Conservation (phyloP, 2,888 invertebrate genomes). For the Oegoconia quadripuncta region DNA sequence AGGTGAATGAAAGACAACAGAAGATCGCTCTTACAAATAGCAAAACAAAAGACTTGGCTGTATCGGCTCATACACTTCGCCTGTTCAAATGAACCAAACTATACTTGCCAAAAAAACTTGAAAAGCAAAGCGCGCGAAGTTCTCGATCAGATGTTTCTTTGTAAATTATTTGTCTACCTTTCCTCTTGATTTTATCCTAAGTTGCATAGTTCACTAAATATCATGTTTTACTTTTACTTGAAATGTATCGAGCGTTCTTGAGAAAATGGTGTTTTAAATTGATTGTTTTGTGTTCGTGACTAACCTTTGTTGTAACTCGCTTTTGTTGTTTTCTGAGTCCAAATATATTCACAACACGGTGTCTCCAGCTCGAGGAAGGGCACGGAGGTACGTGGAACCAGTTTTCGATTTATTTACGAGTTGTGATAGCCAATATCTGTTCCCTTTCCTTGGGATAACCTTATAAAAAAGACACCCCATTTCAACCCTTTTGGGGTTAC, state of each 20-base stretch:
- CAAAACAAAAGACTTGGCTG: too few relatives aligned
- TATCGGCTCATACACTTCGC: too few relatives aligned
- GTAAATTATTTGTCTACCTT: conserved; percentile 17
- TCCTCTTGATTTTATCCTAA: conserved; percentile 7
- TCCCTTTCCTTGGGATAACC: conserved; percentile 21
- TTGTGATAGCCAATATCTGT: conserved; percentile 35
- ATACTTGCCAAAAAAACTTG: conserved; percentile 8
- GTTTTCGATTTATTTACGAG: conserved; percentile 47
- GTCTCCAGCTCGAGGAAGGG: conserved; percentile 29
- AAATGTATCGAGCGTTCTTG: conserved; percentile 16
- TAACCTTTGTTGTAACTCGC: conserved; percentile 27
- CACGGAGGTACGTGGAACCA: conserved; percentile 44
- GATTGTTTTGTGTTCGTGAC: conserved; percentile 18
- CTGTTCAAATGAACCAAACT: conserved; percentile 14
- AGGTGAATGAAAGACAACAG: too few relatives aligned
- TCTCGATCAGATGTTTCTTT: conserved; percentile 22
- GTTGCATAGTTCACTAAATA: conserved; percentile 10
- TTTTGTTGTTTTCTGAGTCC: conserved; percentile 24
- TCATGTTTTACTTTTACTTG: conserved; percentile 1
- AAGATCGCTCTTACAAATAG: too few relatives aligned
- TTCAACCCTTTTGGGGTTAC: conserved; percentile 5
- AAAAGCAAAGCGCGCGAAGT: conserved; percentile 31
- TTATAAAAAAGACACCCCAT: conserved; percentile 3
- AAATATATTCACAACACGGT: conserved; percentile 30
- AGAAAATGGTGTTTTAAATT: conserved; percentile 25